Conservation (phyloP, 2,113 vertebrate species). For the Pao palembangensis region DNA sequence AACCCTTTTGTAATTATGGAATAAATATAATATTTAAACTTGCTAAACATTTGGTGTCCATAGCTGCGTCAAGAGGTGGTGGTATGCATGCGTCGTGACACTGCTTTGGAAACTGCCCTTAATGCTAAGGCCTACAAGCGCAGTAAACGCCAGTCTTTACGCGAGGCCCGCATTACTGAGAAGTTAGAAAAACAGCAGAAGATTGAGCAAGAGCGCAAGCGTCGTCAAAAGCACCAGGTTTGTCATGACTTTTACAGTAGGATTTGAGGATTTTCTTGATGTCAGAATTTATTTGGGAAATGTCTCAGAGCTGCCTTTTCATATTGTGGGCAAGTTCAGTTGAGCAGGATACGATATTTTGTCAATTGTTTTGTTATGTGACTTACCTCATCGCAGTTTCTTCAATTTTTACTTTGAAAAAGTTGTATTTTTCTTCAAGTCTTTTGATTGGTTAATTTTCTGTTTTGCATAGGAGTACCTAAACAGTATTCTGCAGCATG, state of each 20-base stretch:
- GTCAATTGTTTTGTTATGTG: too few relatives aligned
- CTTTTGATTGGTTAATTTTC: too few relatives aligned
- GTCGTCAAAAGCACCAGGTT: constrained; percentile 97
- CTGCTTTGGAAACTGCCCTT: constrained; percentile 90
- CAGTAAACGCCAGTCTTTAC: constrained; percentile 93
- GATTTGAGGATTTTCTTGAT: too few relatives aligned
- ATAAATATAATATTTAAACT: neutral
- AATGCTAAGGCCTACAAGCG: constrained; percentile 97
- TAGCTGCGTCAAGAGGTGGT: constrained; percentile 96
- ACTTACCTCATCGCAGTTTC: too few relatives aligned
- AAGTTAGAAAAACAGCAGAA: constrained; percentile 99
- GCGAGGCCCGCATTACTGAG: constrained; percentile 94
- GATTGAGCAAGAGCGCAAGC: constrained; percentile 95
- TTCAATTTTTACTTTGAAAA: too few relatives aligned
- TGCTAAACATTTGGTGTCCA: neutral
- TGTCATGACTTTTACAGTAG: neutral
- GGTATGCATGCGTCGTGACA: constrained; percentile 96
- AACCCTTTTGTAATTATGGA: neutral
- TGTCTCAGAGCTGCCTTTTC: too few relatives aligned
- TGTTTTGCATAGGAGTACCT: constrained; percentile 86
- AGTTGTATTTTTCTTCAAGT: too few relatives aligned
- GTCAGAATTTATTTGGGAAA: too few relatives aligned
- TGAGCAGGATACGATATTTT: too few relatives aligned
- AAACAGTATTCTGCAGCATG: constrained; percentile 97
- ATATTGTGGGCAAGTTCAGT: too few relatives aligned